Evolutionary conservation across 2,888 invertebrate species (phyloP), one percentile per base, ranked within the genome.

Genomic region (Drosophila acutilabella): DNA sequence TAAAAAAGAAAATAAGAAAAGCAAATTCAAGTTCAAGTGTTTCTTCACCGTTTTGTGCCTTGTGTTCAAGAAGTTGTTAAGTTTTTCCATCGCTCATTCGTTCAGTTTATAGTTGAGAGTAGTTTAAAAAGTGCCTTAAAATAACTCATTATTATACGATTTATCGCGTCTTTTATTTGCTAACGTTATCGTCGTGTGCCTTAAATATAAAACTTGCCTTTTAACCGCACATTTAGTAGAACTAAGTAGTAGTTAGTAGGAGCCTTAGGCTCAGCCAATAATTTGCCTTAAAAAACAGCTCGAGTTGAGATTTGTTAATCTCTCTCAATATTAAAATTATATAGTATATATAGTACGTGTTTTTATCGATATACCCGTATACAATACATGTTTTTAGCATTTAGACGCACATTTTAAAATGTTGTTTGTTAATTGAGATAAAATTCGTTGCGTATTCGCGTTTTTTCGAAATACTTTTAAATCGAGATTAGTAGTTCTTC

Each of bases 131-230:
- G 81, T 81, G 81, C 82, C 82, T 82, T 85, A 71, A 20, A 14
- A 48, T 52, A 30, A 14, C 23, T 33, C 52, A 40, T 54, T 41
- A 54, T 40, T 41, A 54, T 40, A 61, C 30, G 26, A 60, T 14
- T 41, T 36, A 23, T 71, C 66, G 68, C 65, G 68, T 47, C 47
- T 60, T 62, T 76, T 47, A 18, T 47, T 73, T 73, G 74, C 74
- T 33, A 36, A 48, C 68, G 62, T 70, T 72, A 51, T 69, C 60
- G 78, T 84, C 74, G 77, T 81, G 87, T 80, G 84, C 88, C 88
- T 88, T 82, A 68, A 59, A 60, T 33, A 14, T 41, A 14, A 64
- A 50, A 42, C 53, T 62, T 36, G 50, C 50, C 50, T 36, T 44
- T 54, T 36, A 42, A 54, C 30, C n/a, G 48, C 48, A 48, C 48